Percentiles rank a stretch among this genome's conserved stretches.
These are phyloP conservation scores for Pseudococcus longispinus DNA, from an alignment of 2,888 invertebrate species.

Conservation along the genomic window DNA sequence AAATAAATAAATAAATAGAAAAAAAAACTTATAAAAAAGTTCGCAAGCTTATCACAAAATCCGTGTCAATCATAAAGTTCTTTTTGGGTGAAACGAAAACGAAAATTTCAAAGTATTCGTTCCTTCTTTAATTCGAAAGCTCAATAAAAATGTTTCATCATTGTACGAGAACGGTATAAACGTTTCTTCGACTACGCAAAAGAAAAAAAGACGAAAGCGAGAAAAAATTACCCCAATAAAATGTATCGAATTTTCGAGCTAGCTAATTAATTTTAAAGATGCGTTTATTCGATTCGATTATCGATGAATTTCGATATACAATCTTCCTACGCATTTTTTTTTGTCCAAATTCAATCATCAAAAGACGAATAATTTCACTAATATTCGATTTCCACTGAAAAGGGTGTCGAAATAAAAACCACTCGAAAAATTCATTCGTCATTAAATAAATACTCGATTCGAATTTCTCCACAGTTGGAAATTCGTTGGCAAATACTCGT, in stretches of 20 bases:
- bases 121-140: background rate
- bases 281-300: background rate
- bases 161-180: background rate
- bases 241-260: background rate
- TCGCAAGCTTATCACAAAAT: conserved; percentile 1
- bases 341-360: no score
- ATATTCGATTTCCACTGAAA: no score
- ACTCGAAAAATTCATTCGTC: no score
- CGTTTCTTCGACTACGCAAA: background rate
- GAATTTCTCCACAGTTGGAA: no score
- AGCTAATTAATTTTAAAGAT: background rate
- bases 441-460: no score
- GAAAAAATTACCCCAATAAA: background rate
- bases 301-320: no score
- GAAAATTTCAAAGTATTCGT: background rate
- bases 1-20: background rate
- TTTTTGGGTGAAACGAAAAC: background rate
- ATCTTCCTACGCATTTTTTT: no score
- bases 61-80: conserved; percentile 11
- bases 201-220: background rate
- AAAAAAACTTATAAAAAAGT: conserved; percentile 11
- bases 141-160: background rate
- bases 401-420: no score
- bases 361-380: no score
- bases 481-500: no score